Percentiles rank a stretch among this genome's conserved stretches.
phyloP scores from a whole-genome alignment of 2,113 vertebrate species.

The Porphyrio hochstetteri region DNA sequence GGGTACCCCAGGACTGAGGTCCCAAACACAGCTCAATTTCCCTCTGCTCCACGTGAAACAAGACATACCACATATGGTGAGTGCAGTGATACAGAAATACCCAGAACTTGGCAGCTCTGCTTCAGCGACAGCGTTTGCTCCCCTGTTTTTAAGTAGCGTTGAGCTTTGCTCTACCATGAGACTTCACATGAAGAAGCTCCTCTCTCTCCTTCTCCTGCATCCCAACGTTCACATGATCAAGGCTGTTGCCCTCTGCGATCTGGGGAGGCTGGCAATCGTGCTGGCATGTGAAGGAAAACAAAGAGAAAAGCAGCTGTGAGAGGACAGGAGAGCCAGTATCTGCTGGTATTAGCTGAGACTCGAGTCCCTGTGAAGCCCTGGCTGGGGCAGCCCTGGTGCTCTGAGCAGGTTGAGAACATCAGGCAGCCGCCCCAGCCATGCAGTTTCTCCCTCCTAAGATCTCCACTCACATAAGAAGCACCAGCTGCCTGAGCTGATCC shows the following conservation, averaged over 20 bases:
- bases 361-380: fast-evolving
- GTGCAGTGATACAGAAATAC: background rate
- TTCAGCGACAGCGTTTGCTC: background rate
- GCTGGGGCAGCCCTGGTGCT: background rate
- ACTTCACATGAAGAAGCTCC: background rate
- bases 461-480: background rate
- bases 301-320: background rate
- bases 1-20: fast-evolving
- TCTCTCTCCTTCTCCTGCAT: background rate
- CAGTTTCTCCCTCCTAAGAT: background rate
- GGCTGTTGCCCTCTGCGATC: background rate
- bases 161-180: background rate
- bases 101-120: background rate
- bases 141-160: fast-evolving
- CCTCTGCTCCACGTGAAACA: background rate
- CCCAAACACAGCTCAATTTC: no score
- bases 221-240: fast-evolving
- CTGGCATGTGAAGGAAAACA: background rate
- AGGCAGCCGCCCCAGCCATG: no score
- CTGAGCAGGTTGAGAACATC: background rate
- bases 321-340: background rate
- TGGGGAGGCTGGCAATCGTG: background rate
- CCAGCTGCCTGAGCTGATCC: background rate
- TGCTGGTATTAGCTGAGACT: background rate
- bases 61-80: background rate